Evolutionary conservation across 2,797 vertebrate species (phyloP), one percentile per base, ranked within the genome.

Genomic region (Babyrousa celebensis): DNA sequence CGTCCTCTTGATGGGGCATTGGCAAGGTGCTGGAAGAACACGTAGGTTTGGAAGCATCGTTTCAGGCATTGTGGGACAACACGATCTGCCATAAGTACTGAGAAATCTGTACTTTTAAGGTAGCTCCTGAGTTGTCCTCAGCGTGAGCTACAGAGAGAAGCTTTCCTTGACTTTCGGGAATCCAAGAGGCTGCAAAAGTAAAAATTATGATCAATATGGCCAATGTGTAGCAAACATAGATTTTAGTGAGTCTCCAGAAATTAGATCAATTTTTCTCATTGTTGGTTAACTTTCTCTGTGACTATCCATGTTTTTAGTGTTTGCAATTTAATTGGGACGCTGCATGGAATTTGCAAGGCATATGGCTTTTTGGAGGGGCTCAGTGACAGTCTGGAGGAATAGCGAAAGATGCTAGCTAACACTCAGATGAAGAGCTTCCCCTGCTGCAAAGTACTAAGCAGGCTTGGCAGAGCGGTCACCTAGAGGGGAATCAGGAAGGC

Each of bases 261-360:
- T 93, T 78, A 80, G 58, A 85, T 90, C 21, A 79, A 65, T 27
- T 75, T 62, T 91, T 91, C 56, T 32, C 58, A 40, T 82, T 92
- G 29, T 82, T 92, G 29, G 70, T 72, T 77, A 77, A n/a, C 72
- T 83, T 95, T 72, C 58, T 60, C 58, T 96, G 75, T 68, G 27
- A 62, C 16, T 5, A 25, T 67, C 8, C 67, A 54, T 29, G 56
- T 71, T 95, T 94, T 89, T 10, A 36, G 43, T 79, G 68, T 87
- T 97, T 96, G 88, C 21, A 83, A 68, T 89, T 96, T 90, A 29
- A 84, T 8, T 87, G 43, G 52, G 43, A 83, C 78, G 29, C 14
- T 84, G 21, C 6, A 58, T 25, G 40, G 43, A 77, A 68, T 63
- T 63, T 90, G 78, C 36, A 94, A 80, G 63, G 36, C 62, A 63